Evolutionary conservation across 2,888 invertebrate genomes (phyloP), one percentile per base, ranked within the genome.

Genomic region (Pseudoips prasinana): DNA sequence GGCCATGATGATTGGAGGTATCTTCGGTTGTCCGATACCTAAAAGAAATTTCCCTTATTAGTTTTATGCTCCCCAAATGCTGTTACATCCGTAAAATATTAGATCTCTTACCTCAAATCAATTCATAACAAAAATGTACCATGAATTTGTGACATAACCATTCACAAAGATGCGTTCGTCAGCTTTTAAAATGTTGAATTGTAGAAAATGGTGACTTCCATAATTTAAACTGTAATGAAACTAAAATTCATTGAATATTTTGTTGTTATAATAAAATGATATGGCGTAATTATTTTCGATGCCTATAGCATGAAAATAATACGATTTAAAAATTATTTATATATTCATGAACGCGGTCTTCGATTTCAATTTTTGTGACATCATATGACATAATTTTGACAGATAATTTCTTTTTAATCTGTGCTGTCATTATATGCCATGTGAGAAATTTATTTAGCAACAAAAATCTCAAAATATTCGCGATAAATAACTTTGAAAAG

Each of bases 91-190:
- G 31, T 30, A 8, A 24, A 22, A 1, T 10, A 6, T 5, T 2
- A 2, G 3, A 39, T 33, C 53, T 43, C 74, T 79, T 65, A 84
- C 83, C 80, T 64, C 63, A 67, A 73, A 61, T 73, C 57, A 70
- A 65, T 66, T 67, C 74, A 78, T 73, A 71, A 71, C 64, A 80
- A 62, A 62, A 54, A 57, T 46, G 33, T 34, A 29, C 34, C 35
- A 32, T 42, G 38, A 66, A 57, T 48, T 59, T 75, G 70, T 86
- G 85, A 86, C 83, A 84, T 86, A 86, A 86, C 74, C 71, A 65
- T 58, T 53, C 42, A 22, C 10, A 19, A 34, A 30, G 11, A 19
- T 33, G 31, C 56, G 56, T 57, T 64, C 54, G 8, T 8, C 18
- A 9, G n/a, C n/a, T n/a, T n/a, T n/a, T n/a, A n/a, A n/a, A n/a